These are phyloP conservation scores for Polyergus mexicanus DNA, from an alignment of 1,140 invertebrate species.

Conservation along the genomic window DNA sequence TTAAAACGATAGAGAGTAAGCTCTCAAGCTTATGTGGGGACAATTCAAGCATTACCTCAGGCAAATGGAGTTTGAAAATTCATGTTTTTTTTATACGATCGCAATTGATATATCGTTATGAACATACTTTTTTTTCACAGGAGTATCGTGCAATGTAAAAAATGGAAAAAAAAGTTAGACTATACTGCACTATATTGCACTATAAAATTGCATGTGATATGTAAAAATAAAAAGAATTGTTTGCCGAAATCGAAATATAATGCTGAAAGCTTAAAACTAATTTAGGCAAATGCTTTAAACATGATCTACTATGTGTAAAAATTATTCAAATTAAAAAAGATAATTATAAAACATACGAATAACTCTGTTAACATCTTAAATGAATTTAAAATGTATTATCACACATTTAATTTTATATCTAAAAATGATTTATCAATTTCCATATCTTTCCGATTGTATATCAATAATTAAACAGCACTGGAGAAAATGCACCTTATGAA, in stretches of 20 bases:
- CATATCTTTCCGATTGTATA: not conserved
- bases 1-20: not conserved
- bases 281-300: not conserved
- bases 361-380: not conserved
- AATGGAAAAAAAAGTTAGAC: constrained; percentile 13
- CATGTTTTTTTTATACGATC: constrained; percentile 4
- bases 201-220: constrained; percentile 15
- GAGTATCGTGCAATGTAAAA: constrained; percentile 21
- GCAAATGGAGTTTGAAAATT: constrained; percentile 3
- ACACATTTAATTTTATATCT: not conserved
- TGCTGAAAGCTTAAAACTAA: constrained; percentile 30
- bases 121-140: constrained; percentile 25
- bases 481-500: constrained; percentile 16
- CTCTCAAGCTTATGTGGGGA: not conserved
- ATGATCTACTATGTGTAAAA: not conserved
- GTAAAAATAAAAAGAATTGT: constrained; percentile 26
- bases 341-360: not conserved
- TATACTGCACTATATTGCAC: not conserved
- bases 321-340: not conserved
- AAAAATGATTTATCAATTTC: not conserved
- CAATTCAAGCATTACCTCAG: not conserved
- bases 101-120: not conserved
- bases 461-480: not conserved
- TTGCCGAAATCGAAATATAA: not conserved
- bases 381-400: not conserved